Base-by-base conservation (phyloP, 2,113 vertebrate genomes). In the Perca flavescens region DNA sequence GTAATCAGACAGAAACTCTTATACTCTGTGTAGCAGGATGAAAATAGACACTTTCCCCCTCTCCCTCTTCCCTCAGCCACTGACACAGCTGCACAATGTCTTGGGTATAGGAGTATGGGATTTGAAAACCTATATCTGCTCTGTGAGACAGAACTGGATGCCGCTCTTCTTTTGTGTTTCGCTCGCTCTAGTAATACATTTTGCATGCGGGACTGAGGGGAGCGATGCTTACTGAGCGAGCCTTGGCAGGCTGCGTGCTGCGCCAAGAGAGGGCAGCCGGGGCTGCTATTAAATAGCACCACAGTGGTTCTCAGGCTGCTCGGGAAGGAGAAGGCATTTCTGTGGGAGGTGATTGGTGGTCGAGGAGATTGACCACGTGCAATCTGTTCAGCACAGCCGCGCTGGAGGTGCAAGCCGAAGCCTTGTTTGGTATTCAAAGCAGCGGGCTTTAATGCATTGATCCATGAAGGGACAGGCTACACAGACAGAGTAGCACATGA, bases 41-140 rank as follows among this genome's bases (percentile, higher is more conserved):
- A 89, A 90, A 91, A 94, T 93, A 94, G 91, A 93, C 91, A 77
- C 85, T 91, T 78, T 84, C 22, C 66, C 70, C 76, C 84, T 47
- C 82, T 71, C 43, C 49, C 84, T 47, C 82, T 71, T 28, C 49
- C 60, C 87, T 85, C 64, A 70, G 82, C 87, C 86, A 81, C 86
- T 77, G 91, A 84, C 79, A 79, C 85, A 79, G 85, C 81, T 17
- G 86, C 89, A 86, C 80, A 86, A 74, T 54, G 79, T 94, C 90
- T 91, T 25, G 87, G 91, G 88, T 90, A 70, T 13, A 90, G 81
- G 81, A 80, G 79, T 88, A 16, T 88, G 92, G 92, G 93, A 93
- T 92, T 93, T 90, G 87, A 92, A 92, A 92, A 92, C 93, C 89
- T 90, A 93, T 90, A 92, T 93, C 91, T 91, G 86, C 86, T 92